Conservation (phyloP, 2,113 vertebrate species). For the Paralichthys olivaceus region DNA sequence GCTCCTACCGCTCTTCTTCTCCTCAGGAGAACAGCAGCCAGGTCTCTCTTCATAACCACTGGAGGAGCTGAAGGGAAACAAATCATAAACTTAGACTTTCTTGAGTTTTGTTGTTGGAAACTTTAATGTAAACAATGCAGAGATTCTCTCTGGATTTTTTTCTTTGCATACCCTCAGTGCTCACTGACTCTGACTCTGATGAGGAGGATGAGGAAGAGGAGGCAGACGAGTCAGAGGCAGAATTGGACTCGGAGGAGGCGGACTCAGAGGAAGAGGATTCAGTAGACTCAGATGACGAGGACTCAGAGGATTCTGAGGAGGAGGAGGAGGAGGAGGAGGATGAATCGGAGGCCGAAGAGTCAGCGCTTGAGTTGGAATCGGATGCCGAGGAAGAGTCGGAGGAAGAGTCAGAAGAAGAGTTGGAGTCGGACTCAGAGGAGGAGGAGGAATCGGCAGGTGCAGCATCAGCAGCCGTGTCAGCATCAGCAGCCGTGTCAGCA, state of each 20-base stretch:
- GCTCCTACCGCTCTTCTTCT: conserved; percentile 67
- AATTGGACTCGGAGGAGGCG: conserved; percentile 25
- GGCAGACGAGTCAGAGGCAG: conserved; percentile 6
- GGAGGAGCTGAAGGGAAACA: conserved; percentile 38
- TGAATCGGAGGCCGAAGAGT: conserved; percentile 14
- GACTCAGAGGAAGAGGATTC: conserved; percentile 19
- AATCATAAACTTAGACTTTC: background rate
- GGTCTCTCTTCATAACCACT: conserved; percentile 79
- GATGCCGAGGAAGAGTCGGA: conserved; percentile 21
- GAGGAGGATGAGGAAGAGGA: conserved; percentile 52
- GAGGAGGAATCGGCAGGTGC: conserved; percentile 17
- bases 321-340: conserved; percentile 26
- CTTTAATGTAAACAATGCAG: background rate
- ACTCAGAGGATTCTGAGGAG: conserved; percentile 30
- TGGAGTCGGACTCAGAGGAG: conserved; percentile 37
- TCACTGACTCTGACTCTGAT: conserved; percentile 77
- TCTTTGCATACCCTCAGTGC: conserved; percentile 68
- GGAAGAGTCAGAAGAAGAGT: conserved; percentile 52
- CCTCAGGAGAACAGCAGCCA: conserved; percentile 78
- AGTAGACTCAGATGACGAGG: background rate
- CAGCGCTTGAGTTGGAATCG: background rate
- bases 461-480: background rate
- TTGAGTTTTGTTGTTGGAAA: background rate
- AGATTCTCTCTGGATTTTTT: background rate
- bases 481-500: background rate